phyloP scores from a whole-genome alignment of 2,797 vertebrate species.

The Acrossocheilus fasciatus region DNA sequence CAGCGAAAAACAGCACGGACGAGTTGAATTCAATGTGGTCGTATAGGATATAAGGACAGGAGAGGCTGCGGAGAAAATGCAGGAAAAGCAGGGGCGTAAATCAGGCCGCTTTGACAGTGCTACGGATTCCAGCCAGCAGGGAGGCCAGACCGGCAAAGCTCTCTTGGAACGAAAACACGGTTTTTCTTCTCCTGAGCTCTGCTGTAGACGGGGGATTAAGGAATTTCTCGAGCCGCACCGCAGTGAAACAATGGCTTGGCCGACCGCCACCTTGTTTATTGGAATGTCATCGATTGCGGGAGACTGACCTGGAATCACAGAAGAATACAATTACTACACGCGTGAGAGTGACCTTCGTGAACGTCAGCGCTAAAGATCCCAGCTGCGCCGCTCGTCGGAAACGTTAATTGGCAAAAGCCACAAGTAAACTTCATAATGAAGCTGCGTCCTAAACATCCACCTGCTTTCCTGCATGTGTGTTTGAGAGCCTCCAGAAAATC shows the following conservation, averaged over 20 bases:
- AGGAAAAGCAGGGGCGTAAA: constrained; percentile 57
- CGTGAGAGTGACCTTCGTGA: constrained; percentile 6
- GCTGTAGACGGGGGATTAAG: constrained; percentile 28
- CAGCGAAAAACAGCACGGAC: not conserved
- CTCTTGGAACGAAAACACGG: constrained; percentile 33
- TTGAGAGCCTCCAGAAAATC: not conserved
- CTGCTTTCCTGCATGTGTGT: not conserved
- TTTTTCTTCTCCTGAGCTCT: constrained; percentile 18
- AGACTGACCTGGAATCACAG: constrained; percentile 24
- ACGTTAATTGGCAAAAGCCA: constrained; percentile 39
- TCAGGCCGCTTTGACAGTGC: constrained; percentile 42
- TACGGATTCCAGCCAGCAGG: constrained; percentile 38
- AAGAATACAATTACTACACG: constrained; percentile 27
- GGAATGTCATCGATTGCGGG: constrained; percentile 7
- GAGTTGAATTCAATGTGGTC: constrained; percentile 7
- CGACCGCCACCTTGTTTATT: constrained; percentile 12
- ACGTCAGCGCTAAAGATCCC: not conserved
- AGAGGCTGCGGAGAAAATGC: constrained; percentile 46
- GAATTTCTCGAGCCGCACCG: constrained; percentile 21
- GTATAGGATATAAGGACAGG: constrained; percentile 23
- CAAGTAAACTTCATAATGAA: constrained; percentile 45
- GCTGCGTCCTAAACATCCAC: constrained; percentile 21
- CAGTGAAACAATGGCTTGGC: constrained; percentile 28
- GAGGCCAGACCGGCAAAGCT: constrained; percentile 36
- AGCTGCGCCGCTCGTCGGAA: not conserved